Conservation (phyloP, 2,888 invertebrate species). For the Leucozona laternaria region DNA sequence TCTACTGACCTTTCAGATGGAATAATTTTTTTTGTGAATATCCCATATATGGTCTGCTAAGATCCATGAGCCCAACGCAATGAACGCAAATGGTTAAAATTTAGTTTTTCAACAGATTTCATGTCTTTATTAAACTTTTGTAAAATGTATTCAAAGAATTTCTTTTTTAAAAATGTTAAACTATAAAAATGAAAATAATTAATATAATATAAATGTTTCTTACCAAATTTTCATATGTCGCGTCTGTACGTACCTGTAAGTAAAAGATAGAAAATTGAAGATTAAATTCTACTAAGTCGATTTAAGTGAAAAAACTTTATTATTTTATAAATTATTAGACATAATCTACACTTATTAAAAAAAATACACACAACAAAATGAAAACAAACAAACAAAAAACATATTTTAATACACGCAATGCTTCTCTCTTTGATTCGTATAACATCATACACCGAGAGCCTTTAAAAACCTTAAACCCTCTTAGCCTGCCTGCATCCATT, state of each 20-base stretch:
- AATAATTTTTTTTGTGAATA: too few species aligned
- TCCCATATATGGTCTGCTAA: too few species aligned
- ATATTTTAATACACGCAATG: conserved; percentile 5
- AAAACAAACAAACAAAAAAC: neutral
- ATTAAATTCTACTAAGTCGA: neutral
- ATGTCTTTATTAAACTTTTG: too few species aligned
- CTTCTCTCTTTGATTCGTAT: neutral
- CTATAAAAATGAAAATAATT: too few species aligned
- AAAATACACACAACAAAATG: neutral
- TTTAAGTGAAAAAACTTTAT: neutral
- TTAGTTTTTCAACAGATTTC: too few species aligned
- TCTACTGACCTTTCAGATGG: too few species aligned
- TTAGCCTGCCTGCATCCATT: conserved; percentile 51
- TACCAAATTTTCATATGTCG: conserved; percentile 55
- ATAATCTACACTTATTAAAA: conserved; percentile 4
- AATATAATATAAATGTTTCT: conserved; percentile 10
- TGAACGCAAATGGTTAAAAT: too few species aligned
- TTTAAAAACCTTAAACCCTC: neutral
- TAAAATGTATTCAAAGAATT: too few species aligned
- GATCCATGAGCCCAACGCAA: too few species aligned
- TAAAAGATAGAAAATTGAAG: neutral
- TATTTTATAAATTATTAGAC: conserved; percentile 34
- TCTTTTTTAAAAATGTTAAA: too few species aligned
- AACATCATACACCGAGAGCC: neutral
- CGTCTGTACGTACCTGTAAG: conserved; percentile 64